phyloP scores from a whole-genome alignment of 2,113 vertebrate species.

The Ailurus styani region DNA sequence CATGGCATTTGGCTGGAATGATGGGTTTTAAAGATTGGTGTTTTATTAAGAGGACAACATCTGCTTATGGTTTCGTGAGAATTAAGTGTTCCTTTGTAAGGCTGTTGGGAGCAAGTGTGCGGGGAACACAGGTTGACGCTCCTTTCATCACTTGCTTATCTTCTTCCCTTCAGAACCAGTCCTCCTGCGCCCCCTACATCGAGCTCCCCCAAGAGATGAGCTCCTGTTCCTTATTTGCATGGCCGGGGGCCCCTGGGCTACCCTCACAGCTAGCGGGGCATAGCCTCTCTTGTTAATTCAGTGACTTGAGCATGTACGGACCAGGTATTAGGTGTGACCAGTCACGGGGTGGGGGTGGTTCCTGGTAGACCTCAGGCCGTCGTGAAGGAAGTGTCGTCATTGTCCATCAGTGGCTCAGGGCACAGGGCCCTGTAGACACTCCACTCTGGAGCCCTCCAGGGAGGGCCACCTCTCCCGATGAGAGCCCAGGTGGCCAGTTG shows the following conservation, averaged over 20 bases:
- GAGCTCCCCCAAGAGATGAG: not conserved
- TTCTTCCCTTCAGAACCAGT: not conserved
- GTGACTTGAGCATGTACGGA: not conserved
- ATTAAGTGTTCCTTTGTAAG: not conserved
- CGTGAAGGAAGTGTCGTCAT: not conserved
- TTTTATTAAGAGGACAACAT: slow-evolving; percentile 76
- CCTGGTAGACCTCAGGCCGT: not conserved
- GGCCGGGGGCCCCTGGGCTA: accelerated
- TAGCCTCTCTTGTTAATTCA: not conserved
- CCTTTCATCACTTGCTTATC: not conserved
- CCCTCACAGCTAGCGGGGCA: not conserved
- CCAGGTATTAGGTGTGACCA: no score
- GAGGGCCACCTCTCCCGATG: accelerated
- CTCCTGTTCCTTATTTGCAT: not conserved
- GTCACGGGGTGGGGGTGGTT: not conserved
- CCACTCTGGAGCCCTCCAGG: not conserved
- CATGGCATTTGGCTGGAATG: slow-evolving; percentile 76
- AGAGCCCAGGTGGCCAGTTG: accelerated
- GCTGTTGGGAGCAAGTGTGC: not conserved
- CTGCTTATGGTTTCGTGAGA: slow-evolving; percentile 67
- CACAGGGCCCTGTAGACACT: not conserved
- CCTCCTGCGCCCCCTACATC: not conserved
- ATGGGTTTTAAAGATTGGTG: slow-evolving; percentile 76
- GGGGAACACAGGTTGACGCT: not conserved
- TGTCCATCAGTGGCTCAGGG: not conserved